These are phyloP conservation scores for Fragum whitleyi DNA, from an alignment of 2,888 invertebrate genomes.

Conservation along the genomic window DNA sequence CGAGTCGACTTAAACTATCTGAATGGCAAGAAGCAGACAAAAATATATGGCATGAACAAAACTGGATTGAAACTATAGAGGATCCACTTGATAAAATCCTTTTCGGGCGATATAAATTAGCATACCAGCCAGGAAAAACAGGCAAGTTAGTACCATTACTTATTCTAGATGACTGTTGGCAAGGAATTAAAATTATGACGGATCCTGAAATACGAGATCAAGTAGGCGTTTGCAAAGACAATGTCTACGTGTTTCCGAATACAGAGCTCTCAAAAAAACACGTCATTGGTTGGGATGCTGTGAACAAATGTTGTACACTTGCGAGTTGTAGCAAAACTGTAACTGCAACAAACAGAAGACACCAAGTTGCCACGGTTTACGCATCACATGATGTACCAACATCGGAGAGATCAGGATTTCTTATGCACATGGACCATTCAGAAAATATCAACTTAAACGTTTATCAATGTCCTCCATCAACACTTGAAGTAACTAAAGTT, in stretches of 20 bases:
- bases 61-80: neutral
- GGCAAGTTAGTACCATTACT: constrained; percentile 7
- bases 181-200: neutral
- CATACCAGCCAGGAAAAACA: constrained; percentile 10
- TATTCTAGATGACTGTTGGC: constrained; percentile 3
- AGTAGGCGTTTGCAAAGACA: neutral
- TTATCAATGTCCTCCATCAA: constrained; percentile 6
- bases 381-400: neutral
- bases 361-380: constrained; percentile 3
- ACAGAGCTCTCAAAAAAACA: neutral
- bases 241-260: neutral
- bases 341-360: constrained; percentile 5
- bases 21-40: neutral
- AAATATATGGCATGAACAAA: neutral
- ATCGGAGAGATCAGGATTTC: neutral
- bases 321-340: neutral
- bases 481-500: constrained; percentile 12
- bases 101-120: constrained; percentile 10
- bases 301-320: constrained; percentile 5
- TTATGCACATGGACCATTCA: constrained; percentile 16
- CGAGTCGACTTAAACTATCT: neutral
- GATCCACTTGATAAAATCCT: constrained; percentile 12
- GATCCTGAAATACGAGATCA: neutral
- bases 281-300: constrained; percentile 4
- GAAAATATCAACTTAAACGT: constrained; percentile 8